phyloP scores from a whole-genome alignment of 2,888 invertebrate genomes.

The Netelia fuscicornis region DNA sequence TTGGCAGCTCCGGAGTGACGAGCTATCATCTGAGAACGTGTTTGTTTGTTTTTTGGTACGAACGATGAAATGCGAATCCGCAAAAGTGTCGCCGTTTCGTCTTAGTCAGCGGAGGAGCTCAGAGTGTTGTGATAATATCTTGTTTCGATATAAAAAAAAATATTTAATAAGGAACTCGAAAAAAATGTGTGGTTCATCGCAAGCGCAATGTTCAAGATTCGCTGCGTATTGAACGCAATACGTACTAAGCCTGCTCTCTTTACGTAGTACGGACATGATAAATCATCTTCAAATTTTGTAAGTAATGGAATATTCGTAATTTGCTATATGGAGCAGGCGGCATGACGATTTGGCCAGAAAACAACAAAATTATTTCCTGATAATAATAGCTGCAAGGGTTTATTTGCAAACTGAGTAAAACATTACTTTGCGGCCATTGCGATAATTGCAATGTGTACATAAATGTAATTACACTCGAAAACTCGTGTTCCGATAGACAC shows the following conservation, averaged over 20 bases:
- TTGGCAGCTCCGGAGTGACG: slow-evolving; percentile 12
- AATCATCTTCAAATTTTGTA: background rate
- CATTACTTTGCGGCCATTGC: slow-evolving; percentile 32
- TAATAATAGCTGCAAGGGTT: slow-evolving; percentile 1
- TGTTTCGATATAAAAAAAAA: slow-evolving; percentile 16
- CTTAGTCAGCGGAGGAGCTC: slow-evolving; percentile 27
- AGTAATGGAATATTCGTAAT: background rate
- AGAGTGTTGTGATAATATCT: slow-evolving; percentile 65
- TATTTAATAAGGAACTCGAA: background rate
- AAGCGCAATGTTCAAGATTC: slow-evolving; percentile 3
- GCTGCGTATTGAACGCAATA: background rate
- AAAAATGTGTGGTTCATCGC: slow-evolving; percentile 4
- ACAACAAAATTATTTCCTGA: background rate
- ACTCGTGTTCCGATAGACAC: slow-evolving; percentile 28
- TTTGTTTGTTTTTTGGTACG: slow-evolving; percentile 18
- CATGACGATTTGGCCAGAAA: background rate
- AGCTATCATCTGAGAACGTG: slow-evolving; percentile 9
- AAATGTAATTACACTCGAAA: slow-evolving; percentile 55
- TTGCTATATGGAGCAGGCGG: slow-evolving; percentile 13
- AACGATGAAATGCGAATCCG: background rate
- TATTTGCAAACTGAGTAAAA: slow-evolving; percentile 4
- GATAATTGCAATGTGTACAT: slow-evolving; percentile 57
- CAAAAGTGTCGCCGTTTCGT: background rate
- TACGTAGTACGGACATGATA: background rate
- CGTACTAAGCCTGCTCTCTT: slow-evolving; percentile 18